Conservation (phyloP, 2,797 vertebrate genomes). For the Danio jaintianensis region DNA sequence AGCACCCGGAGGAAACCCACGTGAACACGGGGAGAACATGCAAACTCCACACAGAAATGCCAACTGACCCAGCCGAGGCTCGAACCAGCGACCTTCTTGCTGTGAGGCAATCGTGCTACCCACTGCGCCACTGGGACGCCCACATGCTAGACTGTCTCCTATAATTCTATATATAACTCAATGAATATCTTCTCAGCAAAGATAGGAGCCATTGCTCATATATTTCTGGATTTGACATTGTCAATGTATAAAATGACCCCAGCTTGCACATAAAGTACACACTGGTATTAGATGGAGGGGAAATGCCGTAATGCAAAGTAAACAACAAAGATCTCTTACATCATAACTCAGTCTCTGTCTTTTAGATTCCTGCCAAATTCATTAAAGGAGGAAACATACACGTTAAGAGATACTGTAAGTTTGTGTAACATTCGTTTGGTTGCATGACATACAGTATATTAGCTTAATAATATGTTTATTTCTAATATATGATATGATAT, state of each 20-base stretch:
- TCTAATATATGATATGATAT: too few species aligned
- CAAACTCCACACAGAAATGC: too few species aligned
- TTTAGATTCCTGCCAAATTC: conserved; percentile 4
- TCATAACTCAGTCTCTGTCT: neutral
- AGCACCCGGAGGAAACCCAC: too few species aligned
- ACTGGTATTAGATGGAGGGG: neutral
- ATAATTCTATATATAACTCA: conserved; percentile 63
- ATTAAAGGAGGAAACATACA: neutral
- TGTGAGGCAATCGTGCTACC: too few species aligned
- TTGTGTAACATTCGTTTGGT: neutral
- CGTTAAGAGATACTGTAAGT: neutral
- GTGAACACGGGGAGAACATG: too few species aligned
- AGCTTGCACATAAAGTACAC: conserved; percentile 15
- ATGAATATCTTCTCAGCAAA: conserved; percentile 57
- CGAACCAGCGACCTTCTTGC: too few species aligned
- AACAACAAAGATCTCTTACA: neutral
- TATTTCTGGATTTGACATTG: conserved; percentile 63
- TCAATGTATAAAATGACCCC: conserved; percentile 39
- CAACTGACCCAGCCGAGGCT: too few species aligned
- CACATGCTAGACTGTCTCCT: conserved; percentile 54
- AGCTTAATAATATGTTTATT: too few species aligned
- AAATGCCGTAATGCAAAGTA: conserved; percentile 20
- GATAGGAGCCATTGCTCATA: conserved; percentile 58
- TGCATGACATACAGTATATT: neutral
- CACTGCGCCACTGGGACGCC: too few species aligned